phyloP scores from a whole-genome alignment of 1,140 invertebrate species.

The Trichonephila inaurata region DNA sequence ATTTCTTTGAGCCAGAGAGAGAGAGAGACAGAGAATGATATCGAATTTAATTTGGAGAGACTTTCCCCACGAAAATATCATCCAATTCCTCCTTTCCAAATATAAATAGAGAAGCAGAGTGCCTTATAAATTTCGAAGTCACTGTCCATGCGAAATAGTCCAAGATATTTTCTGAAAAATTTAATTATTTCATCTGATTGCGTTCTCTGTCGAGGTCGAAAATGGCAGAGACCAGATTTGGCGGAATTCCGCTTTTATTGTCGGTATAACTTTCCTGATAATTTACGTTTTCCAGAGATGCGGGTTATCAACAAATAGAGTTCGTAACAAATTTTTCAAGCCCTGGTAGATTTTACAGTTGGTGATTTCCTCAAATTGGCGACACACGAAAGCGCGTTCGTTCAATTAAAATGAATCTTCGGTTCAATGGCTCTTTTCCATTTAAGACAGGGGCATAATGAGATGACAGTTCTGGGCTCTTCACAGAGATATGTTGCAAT shows the following conservation, averaged over 20 bases:
- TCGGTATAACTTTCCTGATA: neutral
- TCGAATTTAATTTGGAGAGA: neutral
- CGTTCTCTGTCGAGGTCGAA: slow-evolving; percentile 17
- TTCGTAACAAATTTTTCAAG: slow-evolving; percentile 43
- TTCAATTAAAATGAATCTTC: slow-evolving; percentile 17
- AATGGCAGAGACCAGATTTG: neutral
- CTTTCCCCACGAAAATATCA: neutral
- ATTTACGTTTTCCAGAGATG: slow-evolving; percentile 22
- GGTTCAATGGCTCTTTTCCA: neutral
- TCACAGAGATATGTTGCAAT: neutral
- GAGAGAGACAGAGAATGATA: too few relatives aligned
- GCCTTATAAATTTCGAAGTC: neutral
- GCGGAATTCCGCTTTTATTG: neutral
- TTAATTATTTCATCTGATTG: slow-evolving; percentile 43
- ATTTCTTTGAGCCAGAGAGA: neutral
- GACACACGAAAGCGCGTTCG: neutral
- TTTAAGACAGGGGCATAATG: neutral
- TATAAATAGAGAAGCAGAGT: neutral
- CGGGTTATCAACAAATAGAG: slow-evolving; percentile 39
- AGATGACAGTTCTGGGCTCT: neutral
- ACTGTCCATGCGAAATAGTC: slow-evolving; percentile 20
- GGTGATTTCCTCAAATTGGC: too few relatives aligned
- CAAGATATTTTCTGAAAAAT: slow-evolving; percentile 40
- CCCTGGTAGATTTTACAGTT: slow-evolving; percentile 1
- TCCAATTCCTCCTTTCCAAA: neutral